A percentile compares a stretch with the other conserved stretches of the same genome.
Evolutionary conservation across 92 coral and sea anemone genomes (phyloP).

Genomic region (Siderastrea radians): DNA sequence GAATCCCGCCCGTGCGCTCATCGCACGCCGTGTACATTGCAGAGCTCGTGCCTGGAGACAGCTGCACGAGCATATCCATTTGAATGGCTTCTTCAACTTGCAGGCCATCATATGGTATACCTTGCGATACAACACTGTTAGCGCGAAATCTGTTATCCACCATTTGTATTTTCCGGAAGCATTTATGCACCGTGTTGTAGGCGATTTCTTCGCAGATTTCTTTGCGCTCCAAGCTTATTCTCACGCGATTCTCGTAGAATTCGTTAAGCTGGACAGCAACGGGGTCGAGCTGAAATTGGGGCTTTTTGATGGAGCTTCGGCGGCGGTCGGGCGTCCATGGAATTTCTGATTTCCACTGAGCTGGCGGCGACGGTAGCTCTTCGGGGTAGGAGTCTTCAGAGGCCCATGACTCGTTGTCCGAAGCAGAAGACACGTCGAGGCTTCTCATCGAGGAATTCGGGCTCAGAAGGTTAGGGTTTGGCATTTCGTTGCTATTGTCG

Average conservation of each 20-base stretch:
- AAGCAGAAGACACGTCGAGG: conserved; percentile 53
- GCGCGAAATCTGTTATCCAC: conserved; percentile 97
- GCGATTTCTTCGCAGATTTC: conserved; percentile 99
- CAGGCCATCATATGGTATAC: conserved; percentile 97
- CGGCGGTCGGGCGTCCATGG: conserved; percentile 79
- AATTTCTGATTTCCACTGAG: conserved; percentile 75
- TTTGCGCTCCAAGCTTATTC: conserved; percentile 93
- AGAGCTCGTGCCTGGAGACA: conserved; percentile 91
- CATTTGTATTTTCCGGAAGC: conserved; percentile 94
- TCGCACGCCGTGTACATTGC: conserved; percentile 93
- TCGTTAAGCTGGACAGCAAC: conserved; percentile 88
- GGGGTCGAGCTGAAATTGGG: conserved; percentile 90
- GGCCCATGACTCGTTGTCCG: conserved; percentile 82
- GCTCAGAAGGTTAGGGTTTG: conserved; percentile 36
- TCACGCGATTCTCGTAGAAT: conserved; percentile 97
- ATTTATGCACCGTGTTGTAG: conserved; percentile 87
- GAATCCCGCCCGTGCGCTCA: conserved; percentile 84
- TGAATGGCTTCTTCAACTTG: conserved; percentile 98
- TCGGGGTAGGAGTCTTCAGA: conserved; percentile 70
- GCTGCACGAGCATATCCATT: conserved; percentile 96
- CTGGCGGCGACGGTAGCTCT: conserved; percentile 49
- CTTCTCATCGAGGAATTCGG: conserved; percentile 50
- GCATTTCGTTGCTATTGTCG: conserved; percentile 44
- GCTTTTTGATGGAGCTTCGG: conserved; percentile 88
- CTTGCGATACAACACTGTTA: conserved; percentile 94